Conservation (phyloP, 1,140 invertebrate species). For the Panulirus ornatus region DNA sequence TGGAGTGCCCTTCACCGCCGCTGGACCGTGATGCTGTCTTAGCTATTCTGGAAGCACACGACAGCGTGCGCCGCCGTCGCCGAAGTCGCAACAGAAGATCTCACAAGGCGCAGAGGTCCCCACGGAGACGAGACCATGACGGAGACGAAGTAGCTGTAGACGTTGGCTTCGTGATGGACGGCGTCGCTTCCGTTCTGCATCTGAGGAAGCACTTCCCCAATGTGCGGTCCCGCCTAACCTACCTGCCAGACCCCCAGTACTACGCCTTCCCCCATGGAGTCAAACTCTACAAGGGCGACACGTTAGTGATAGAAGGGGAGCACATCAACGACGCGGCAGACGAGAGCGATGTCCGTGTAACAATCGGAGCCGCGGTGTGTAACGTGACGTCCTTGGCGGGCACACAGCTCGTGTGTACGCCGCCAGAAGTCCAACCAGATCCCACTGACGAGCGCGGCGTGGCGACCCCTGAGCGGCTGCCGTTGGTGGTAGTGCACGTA, state of each 20-base stretch:
- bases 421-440: constrained; percentile 90
- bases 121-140: constrained; percentile 78
- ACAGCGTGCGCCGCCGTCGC: constrained; percentile 94
- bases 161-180: constrained; percentile 97
- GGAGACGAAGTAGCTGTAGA: constrained; percentile 78
- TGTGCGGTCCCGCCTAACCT: constrained; percentile 88
- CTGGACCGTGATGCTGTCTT: constrained; percentile 81
- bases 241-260: constrained; percentile 95
- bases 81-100: constrained; percentile 91
- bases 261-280: constrained; percentile 84
- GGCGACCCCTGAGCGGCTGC: constrained; percentile 86
- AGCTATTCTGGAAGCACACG: constrained; percentile 81
- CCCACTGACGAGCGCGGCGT: constrained; percentile 91
- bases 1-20: constrained; percentile 96
- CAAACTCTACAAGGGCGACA: constrained; percentile 96
- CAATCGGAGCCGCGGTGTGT: constrained; percentile 91
- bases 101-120: constrained; percentile 76
- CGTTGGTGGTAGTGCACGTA: constrained; percentile 93
- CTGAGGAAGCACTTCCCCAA: constrained; percentile 91
- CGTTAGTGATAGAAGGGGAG: constrained; percentile 96
- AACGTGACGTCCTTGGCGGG: constrained; percentile 95
- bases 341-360: constrained; percentile 95
- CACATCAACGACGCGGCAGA: constrained; percentile 94
- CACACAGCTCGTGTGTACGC: constrained; percentile 93
- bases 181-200: constrained; percentile 92